A percentile compares a stretch with the other conserved stretches of the same genome.
Conservation (phyloP, 2,797 vertebrate species). For the Scolopax bukidnonensis region DNA sequence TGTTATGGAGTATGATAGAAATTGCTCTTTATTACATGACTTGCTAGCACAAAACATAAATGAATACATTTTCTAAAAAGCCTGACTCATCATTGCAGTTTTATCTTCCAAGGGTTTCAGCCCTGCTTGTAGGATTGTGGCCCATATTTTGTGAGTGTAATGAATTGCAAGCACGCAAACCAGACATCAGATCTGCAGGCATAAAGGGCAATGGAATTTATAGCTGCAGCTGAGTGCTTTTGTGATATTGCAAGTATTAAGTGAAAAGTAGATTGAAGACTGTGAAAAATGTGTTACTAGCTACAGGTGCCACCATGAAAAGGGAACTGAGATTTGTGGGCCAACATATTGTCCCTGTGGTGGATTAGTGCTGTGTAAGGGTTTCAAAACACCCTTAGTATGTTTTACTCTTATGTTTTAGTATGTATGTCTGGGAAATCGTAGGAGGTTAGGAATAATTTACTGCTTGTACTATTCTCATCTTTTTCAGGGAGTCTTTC, state of each 20-base stretch:
- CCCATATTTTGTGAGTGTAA: not conserved
- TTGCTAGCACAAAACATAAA: slow-evolving; percentile 23
- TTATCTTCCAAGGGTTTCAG: not conserved
- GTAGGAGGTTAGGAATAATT: not conserved
- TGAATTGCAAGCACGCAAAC: not conserved
- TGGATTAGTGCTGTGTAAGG: not conserved
- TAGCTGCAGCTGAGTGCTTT: not conserved
- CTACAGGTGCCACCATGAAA: not conserved
- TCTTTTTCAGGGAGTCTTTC: not conserved
- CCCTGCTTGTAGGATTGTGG: not conserved
- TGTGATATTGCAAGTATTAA: not conserved
- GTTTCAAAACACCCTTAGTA: not conserved
- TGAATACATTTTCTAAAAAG: slow-evolving; percentile 7
- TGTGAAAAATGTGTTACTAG: not conserved
- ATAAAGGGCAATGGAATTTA: not conserved
- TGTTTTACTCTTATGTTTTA: not conserved
- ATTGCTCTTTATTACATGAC: not conserved
- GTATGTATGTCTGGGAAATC: not conserved
- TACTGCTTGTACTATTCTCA: not conserved
- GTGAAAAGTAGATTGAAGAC: not conserved
- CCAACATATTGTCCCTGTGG: fast-evolving
- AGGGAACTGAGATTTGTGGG: slow-evolving; percentile 13
- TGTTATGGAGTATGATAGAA: slow-evolving; percentile 20
- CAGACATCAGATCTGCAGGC: not conserved
- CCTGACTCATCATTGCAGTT: not conserved